Evolutionary conservation across 64 coral and sea anemone species (phyloP).

Genomic region (Pocillopora damicornis): DNA sequence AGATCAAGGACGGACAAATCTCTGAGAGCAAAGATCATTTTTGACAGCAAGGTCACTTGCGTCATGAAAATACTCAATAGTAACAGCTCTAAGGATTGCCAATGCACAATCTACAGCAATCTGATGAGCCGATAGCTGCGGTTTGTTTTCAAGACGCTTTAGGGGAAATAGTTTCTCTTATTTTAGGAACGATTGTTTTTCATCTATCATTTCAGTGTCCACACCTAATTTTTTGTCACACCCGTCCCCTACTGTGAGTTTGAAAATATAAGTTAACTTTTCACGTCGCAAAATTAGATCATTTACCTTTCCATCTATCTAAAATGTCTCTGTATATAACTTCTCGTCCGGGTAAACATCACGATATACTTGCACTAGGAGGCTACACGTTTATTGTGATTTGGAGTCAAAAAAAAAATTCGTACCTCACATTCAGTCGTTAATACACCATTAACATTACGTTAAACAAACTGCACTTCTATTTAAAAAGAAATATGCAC

Average conservation of each 20-base stretch:
- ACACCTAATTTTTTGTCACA: conserved; percentile 14
- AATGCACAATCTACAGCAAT: neutral
- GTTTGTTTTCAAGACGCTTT: neutral
- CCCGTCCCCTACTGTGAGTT: conserved; percentile 18
- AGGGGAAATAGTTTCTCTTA: neutral
- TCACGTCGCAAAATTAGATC: conserved; percentile 19
- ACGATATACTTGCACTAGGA: neutral
- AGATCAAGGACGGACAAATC: neutral
- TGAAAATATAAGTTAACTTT: conserved; percentile 21
- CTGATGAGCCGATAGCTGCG: neutral
- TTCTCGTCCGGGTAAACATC: conserved; percentile 5
- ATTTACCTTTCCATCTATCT: neutral
- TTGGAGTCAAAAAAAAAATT: neutral
- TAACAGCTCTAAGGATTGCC: neutral
- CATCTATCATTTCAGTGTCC: conserved; percentile 9
- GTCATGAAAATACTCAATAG: neutral
- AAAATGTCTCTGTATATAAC: neutral
- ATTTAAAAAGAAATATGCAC: neutral
- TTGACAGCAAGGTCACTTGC: neutral
- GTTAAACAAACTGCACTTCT: neutral
- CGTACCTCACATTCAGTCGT: neutral
- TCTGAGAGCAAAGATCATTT: conserved; percentile 14
- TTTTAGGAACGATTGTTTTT: neutral
- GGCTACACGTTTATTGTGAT: neutral
- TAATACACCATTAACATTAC: neutral